phyloP scores from a whole-genome alignment of 2,888 invertebrate species.

The Halictus quadricinctus region DNA sequence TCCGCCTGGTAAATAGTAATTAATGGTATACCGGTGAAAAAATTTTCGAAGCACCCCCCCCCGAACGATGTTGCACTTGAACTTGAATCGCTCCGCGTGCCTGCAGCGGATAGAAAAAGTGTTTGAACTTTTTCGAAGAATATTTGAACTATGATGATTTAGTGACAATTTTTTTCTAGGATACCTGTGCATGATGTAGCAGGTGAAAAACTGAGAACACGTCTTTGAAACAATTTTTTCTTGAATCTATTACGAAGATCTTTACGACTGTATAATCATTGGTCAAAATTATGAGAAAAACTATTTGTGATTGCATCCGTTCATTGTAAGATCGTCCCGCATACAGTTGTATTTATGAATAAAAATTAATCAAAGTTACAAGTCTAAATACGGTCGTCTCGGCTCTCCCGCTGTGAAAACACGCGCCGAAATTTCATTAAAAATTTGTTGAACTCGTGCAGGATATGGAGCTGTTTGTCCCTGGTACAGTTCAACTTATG shows the following conservation, averaged over 20 bases:
- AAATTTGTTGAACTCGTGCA: background rate
- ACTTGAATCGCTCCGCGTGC: background rate
- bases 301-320: too few species aligned
- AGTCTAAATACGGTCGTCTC: background rate
- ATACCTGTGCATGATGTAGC: background rate
- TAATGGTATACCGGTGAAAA: constrained; percentile 38
- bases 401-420: background rate
- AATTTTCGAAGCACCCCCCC: constrained; percentile 20
- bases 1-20: constrained; percentile 59
- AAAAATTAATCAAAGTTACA: background rate
- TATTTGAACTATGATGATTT: background rate
- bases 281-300: too few species aligned
- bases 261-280: too few species aligned
- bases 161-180: background rate
- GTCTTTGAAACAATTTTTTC: background rate
- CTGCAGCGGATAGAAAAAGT: background rate
- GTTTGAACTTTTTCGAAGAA: background rate
- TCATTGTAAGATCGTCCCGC: too few species aligned
- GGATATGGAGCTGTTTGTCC: background rate
- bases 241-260: too few species aligned
- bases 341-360: background rate
- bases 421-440: background rate
- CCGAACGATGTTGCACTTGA: background rate
- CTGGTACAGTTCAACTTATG: background rate
- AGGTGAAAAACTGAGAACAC: background rate